Base-by-base conservation (phyloP, 2,888 invertebrate genomes). In the Myopa tessellatipennis region DNA sequence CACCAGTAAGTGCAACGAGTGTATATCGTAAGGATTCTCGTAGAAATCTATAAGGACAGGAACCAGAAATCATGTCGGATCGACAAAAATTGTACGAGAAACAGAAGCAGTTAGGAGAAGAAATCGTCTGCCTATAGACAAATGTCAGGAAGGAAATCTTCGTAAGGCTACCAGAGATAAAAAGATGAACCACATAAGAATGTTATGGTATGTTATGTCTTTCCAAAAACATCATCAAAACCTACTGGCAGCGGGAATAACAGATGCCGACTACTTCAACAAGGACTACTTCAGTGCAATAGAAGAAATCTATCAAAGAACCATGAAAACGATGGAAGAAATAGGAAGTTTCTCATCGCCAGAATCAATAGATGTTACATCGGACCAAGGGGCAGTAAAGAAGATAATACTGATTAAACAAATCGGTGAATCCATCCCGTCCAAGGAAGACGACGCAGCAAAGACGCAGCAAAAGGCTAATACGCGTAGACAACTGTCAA, bases 31-130 rank as follows among this genome's bases (percentile, higher is more conserved):
- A 8, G 14, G 14, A 50, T 50, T 14, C 50, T 34, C n/a, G 45
- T 18, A 6, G 36, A 36, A 36, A 10, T 26, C 34, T n/a, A 45
- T 4, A n/a, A 68, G 18, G 26, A 6, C 18, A 40, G 10, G 10
- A 26, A 7, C 7, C 26, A 14, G 26, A 10, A 14, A 18, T 63
- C 16, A 63, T 63, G 61, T 18, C 61, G 34, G 26, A 14, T 63
- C 61, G 61, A 63, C 61, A 63, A 63, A 63, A 63, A 12, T 34
- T 63, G n/a, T 68, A 16, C 4, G 68, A 68, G 45, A 40, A 45
- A n/a, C 68, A 68, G 26, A 26, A 68, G 0, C 61, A 63, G 12
- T 1, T 63, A 8, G 61, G 61, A 10, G 18, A 63, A 26, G 61
- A 63, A 4, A 63, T 63, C 5, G 18, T 63, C 26, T 63, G 61